Conservation (phyloP, 1,140 invertebrate species). For the Temnothorax curvispinosus region DNA sequence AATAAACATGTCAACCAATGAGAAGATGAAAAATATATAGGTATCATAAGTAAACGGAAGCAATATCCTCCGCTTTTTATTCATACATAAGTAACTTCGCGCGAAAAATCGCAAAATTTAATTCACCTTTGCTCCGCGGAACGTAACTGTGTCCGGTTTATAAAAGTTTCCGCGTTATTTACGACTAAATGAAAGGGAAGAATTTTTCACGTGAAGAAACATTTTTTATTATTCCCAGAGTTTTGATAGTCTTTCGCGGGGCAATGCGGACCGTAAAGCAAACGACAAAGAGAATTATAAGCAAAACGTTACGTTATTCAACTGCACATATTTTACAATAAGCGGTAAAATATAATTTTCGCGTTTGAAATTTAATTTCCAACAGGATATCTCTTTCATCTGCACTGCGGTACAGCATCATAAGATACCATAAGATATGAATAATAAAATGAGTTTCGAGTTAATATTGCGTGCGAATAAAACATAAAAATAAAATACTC, state of each 20-base stretch:
- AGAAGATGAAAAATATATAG: background rate
- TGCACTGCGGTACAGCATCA: background rate
- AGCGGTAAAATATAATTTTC: background rate
- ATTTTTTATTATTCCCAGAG: background rate
- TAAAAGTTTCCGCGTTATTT: conserved; percentile 23
- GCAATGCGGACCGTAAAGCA: background rate
- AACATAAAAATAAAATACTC: background rate
- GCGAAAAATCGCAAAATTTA: conserved; percentile 7
- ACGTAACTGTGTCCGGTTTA: background rate
- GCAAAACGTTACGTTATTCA: background rate
- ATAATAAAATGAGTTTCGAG: background rate
- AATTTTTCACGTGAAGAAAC: background rate
- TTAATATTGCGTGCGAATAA: background rate
- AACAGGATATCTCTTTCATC: background rate
- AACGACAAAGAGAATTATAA: background rate
- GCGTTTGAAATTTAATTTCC: background rate
- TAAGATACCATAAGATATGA: background rate
- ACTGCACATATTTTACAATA: background rate
- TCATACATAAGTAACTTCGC: background rate
- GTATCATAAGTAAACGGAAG: background rate
- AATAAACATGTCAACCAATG: background rate
- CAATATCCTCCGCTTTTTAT: conserved; percentile 1
- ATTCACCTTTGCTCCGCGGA: background rate
- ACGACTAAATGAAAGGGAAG: background rate
- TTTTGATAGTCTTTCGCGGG: background rate